A percentile compares a stretch with the other conserved stretches of the same genome.
phyloP scores from a whole-genome alignment of 2,113 vertebrate species.

The Labeo catla region DNA sequence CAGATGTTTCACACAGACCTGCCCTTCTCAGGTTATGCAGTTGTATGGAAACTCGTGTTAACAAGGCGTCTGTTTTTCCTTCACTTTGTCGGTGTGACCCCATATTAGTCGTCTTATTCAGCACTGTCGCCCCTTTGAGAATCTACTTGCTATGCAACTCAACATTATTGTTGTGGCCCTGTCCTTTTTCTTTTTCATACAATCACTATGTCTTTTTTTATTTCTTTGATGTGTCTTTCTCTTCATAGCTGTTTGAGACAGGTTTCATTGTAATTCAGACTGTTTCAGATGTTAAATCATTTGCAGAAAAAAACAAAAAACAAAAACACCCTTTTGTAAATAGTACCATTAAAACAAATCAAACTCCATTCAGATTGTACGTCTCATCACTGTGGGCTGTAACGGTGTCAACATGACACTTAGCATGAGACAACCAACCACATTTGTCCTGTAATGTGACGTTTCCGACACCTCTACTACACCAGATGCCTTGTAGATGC shows the following conservation, averaged over 20 bases:
- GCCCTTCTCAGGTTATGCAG: constrained; percentile 53
- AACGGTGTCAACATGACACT: not conserved
- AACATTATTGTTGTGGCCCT: constrained; percentile 66
- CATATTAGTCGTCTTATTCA: constrained; percentile 59
- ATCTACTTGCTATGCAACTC: constrained; percentile 82
- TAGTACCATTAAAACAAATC: constrained; percentile 86
- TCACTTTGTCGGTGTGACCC: constrained; percentile 22
- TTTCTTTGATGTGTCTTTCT: constrained; percentile 48
- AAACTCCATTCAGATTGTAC: constrained; percentile 68
- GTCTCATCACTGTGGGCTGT: constrained; percentile 75
- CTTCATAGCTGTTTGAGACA: constrained; percentile 69
- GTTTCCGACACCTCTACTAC: too few relatives aligned
- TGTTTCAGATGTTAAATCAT: constrained; percentile 80
- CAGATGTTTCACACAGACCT: not conserved
- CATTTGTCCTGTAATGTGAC: too few relatives aligned
- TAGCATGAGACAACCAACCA: not conserved
- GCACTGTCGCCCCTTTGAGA: constrained; percentile 61
- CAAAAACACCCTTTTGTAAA: constrained; percentile 74
- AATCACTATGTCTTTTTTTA: constrained; percentile 67
- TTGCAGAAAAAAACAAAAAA: constrained; percentile 71
- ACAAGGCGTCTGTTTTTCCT: not conserved
- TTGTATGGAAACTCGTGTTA: not conserved
- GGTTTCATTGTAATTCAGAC: constrained; percentile 78
- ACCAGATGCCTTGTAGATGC: too few relatives aligned
- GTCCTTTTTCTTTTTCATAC: constrained; percentile 70